Conservation (phyloP, 2,113 vertebrate species). For the Psittacara wagleri region DNA sequence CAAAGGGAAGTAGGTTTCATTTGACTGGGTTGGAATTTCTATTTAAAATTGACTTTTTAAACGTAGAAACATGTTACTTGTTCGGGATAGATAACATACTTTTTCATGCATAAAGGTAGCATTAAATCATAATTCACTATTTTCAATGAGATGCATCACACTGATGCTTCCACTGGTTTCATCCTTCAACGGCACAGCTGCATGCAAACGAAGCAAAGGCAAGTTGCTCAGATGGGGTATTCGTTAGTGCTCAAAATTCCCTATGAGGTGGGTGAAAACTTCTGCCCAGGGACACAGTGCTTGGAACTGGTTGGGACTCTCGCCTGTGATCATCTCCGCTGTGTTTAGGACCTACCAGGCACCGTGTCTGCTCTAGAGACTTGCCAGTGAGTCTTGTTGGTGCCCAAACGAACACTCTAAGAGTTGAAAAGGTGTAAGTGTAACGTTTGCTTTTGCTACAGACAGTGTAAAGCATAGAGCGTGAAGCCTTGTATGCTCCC, state of each 20-base stretch:
- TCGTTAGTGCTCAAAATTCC: not conserved
- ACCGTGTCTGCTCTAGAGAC: not conserved
- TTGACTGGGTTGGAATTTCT: not conserved
- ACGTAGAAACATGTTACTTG: not conserved
- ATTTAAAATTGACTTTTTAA: not conserved
- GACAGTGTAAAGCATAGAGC: not conserved
- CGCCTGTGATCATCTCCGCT: not conserved
- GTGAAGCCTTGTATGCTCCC: not conserved
- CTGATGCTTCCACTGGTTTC: not conserved
- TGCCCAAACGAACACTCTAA: fast-evolving
- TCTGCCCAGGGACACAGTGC: not conserved
- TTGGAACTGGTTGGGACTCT: fast-evolving
- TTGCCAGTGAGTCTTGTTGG: fast-evolving
- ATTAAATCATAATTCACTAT: not conserved
- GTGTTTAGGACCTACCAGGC: fast-evolving
- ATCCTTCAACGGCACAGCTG: not conserved
- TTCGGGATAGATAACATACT: not conserved
- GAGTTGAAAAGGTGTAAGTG: not conserved
- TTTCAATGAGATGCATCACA: not conserved
- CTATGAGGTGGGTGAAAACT: not conserved
- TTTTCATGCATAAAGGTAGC: not conserved
- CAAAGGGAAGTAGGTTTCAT: not conserved
- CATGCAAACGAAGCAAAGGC: not conserved
- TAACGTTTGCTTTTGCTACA: not conserved
- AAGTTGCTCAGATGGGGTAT: fast-evolving